phyloP scores from a whole-genome alignment of 2,888 invertebrate genomes.

The Parascotia fuliginaria region DNA sequence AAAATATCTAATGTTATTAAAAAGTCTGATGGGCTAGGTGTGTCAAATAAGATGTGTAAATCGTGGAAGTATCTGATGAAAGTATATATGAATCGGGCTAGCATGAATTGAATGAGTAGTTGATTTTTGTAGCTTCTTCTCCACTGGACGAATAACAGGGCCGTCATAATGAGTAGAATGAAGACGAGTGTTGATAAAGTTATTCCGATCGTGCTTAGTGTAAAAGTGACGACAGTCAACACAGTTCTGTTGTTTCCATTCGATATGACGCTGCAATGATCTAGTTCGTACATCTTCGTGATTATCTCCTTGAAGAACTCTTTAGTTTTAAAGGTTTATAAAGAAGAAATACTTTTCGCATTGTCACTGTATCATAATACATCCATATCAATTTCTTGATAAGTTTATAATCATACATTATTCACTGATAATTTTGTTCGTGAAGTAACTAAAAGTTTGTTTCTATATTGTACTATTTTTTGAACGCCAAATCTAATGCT shows the following conservation, averaged over 20 bases:
- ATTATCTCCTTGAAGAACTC: not conserved
- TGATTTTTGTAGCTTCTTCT: slow-evolving; percentile 71
- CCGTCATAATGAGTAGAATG: slow-evolving; percentile 63
- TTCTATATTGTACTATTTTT: too few species aligned
- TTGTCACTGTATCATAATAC: too few species aligned
- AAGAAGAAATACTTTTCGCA: too few species aligned
- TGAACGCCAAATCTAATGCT: too few species aligned
- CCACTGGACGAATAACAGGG: slow-evolving; percentile 69
- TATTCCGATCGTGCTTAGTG: slow-evolving; percentile 61
- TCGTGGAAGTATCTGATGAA: slow-evolving; percentile 59
- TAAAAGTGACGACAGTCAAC: slow-evolving; percentile 46
- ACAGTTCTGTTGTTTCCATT: slow-evolving; percentile 39
- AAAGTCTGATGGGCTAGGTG: slow-evolving; percentile 12
- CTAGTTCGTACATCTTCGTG: slow-evolving; percentile 25
- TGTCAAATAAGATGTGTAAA: slow-evolving; percentile 40
- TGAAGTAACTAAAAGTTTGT: too few species aligned
- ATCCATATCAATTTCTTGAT: too few species aligned
- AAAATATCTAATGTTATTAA: slow-evolving; percentile 46
- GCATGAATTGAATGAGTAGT: slow-evolving; percentile 71
- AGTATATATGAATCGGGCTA: slow-evolving; percentile 65
- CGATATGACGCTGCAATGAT: slow-evolving; percentile 41
- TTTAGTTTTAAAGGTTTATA: too few species aligned
- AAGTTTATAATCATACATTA: too few species aligned
- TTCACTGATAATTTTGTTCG: too few species aligned
- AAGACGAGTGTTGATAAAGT: slow-evolving; percentile 56